phyloP scores from a whole-genome alignment of 2,888 invertebrate genomes.

The Tetranychus piercei region DNA sequence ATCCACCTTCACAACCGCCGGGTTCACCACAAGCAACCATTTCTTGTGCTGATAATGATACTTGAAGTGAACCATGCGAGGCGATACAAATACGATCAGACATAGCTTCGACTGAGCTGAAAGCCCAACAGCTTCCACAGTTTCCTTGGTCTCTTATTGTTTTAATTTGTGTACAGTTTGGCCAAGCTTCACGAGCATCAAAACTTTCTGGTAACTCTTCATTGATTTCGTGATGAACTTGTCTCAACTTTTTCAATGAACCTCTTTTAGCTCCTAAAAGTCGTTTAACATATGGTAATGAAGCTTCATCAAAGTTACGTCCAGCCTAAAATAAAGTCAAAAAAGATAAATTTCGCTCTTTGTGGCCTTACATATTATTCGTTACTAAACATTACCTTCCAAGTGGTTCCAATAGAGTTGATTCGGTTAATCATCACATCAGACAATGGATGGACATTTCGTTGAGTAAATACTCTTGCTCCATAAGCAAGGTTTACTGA shows the following conservation, averaged over 20 bases:
- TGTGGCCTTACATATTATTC: too few relatives aligned
- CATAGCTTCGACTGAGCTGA: conserved; percentile 77
- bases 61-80: conserved; percentile 49
- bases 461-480: too few relatives aligned
- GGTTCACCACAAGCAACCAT: conserved; percentile 57
- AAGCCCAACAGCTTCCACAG: conserved; percentile 87
- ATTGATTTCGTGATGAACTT: neutral
- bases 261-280: neutral
- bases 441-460: too few relatives aligned
- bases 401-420: too few relatives aligned
- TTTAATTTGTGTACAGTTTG: conserved; percentile 59
- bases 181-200: conserved; percentile 62
- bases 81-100: conserved; percentile 69
- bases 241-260: conserved; percentile 26
- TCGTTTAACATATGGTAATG: neutral
- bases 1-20: conserved; percentile 56
- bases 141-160: conserved; percentile 70
- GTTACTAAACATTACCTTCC: too few relatives aligned
- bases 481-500: too few relatives aligned
- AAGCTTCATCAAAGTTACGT: neutral
- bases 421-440: too few relatives aligned
- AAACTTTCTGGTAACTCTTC: conserved; percentile 41
- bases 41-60: conserved; percentile 66
- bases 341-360: too few relatives aligned
- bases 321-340: neutral